phyloP scores from a whole-genome alignment of 1,140 invertebrate species.

The Ceratitis capitata region DNA sequence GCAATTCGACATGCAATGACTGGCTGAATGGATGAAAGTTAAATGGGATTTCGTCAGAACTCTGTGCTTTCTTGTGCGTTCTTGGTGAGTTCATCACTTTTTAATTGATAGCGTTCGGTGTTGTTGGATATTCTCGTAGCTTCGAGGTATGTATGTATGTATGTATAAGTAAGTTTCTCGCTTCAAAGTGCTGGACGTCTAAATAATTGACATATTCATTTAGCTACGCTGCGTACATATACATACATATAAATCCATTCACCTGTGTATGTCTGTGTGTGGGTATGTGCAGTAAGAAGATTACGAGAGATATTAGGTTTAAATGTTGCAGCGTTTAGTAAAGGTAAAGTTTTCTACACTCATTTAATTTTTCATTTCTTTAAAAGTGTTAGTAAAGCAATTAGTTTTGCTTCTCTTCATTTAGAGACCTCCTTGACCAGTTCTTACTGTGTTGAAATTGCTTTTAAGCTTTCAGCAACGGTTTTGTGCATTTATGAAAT shows the following conservation, averaged over 20 bases:
- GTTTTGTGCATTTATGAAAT: neutral
- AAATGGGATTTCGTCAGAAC: neutral
- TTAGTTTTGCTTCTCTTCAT: neutral
- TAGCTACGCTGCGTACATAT: neutral
- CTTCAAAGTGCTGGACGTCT: neutral
- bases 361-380: neutral
- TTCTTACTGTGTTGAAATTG: neutral
- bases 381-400: neutral
- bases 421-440: neutral
- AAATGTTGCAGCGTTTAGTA: neutral
- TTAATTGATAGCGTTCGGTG: neutral
- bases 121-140: neutral
- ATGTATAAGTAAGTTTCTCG: too few relatives aligned
- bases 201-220: constrained; percentile 28
- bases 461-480: neutral
- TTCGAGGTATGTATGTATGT: too few relatives aligned
- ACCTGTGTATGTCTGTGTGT: neutral
- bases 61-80: neutral
- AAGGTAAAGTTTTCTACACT: neutral
- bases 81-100: constrained; percentile 32
- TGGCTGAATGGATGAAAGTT: constrained; percentile 5
- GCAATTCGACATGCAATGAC: neutral
- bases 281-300: neutral
- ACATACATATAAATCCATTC: too few relatives aligned
- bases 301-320: neutral